Evolutionary conservation across 2,888 invertebrate genomes (phyloP), one percentile per base, ranked within the genome.

Genomic region (Zaprionus obscuricornis): DNA sequence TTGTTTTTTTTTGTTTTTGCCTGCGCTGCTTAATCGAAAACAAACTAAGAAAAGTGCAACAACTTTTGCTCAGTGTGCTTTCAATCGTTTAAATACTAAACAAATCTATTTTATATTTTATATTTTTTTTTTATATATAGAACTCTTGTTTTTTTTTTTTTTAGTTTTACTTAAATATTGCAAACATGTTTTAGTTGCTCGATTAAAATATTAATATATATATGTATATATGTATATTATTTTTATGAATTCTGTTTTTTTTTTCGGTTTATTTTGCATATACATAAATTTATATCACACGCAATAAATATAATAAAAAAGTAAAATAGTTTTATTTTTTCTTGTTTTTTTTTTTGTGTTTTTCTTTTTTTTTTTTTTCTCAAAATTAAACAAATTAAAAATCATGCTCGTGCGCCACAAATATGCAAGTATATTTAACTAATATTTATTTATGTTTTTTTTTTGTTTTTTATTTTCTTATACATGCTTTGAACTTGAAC

Each of bases 261-360:
- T 45, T 29, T 47, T 24, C 29, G 1, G 13, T 40, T 57, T 73
- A 57, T 66, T 54, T 66, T 37, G 58, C 27, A 49, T 42, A 37
- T 75, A 72, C 70, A 86, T 81, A 74, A 86, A 74, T 81, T 77
- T 86, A 82, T 82, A 82, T 82, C 81, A 82, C 81, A 82, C 81
- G 83, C 81, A 81, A 86, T 86, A 81, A 86, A 84, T 82, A 86
- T 62, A 65, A 52, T 51, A 54, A 39, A 42, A 42, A 43, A 40
- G 49, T 40, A 31, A 4, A 2, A 20, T 2, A 10, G n/a, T 17
- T 8, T 17, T 17, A 8, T 17, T 36, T 14, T 3, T 17, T n/a
- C n/a, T 3, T 27, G 10, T 27, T n/a, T 27, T n/a, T 4, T n/a
- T 27, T n/a, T 4, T n/a, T 27, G 10, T 27, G 26, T 40, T 39